phyloP scores from a whole-genome alignment of 2,113 vertebrate species.

The Syngnathus typhle region DNA sequence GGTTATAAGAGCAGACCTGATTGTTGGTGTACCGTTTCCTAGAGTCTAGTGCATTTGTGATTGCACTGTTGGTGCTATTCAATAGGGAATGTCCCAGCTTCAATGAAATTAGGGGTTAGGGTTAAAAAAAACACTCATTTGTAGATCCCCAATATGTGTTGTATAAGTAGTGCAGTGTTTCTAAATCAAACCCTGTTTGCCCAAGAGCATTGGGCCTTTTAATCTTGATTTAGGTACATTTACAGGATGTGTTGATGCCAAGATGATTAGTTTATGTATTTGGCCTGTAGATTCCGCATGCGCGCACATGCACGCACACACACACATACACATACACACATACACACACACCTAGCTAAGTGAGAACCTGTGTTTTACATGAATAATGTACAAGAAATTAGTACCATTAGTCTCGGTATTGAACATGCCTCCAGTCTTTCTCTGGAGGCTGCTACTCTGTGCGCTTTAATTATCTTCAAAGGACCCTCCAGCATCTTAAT shows the following conservation, averaged over 20 bases:
- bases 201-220: not conserved
- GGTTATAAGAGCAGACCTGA: no score
- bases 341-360: conserved; percentile 22
- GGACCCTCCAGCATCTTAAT: conserved; percentile 70
- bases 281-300: not conserved
- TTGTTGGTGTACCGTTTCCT: not conserved
- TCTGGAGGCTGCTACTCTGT: conserved; percentile 67
- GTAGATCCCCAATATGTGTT: no score
- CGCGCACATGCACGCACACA: no score
- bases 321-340: no score
- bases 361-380: conserved; percentile 65
- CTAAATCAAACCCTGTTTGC: not conserved
- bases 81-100: no score
- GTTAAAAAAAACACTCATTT: no score
- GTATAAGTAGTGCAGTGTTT: not conserved
- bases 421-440: conserved; percentile 64
- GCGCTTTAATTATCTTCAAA: conserved; percentile 76
- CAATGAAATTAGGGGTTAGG: no score
- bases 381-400: conserved; percentile 74
- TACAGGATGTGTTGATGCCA: conserved; percentile 7
- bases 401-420: conserved; percentile 72
- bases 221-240: conserved; percentile 7
- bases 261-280: conserved; percentile 7
- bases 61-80: no score
- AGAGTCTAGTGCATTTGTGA: not conserved